Conservation (phyloP, 2,113 vertebrate genomes). For the Chroicocephalus ridibundus region DNA sequence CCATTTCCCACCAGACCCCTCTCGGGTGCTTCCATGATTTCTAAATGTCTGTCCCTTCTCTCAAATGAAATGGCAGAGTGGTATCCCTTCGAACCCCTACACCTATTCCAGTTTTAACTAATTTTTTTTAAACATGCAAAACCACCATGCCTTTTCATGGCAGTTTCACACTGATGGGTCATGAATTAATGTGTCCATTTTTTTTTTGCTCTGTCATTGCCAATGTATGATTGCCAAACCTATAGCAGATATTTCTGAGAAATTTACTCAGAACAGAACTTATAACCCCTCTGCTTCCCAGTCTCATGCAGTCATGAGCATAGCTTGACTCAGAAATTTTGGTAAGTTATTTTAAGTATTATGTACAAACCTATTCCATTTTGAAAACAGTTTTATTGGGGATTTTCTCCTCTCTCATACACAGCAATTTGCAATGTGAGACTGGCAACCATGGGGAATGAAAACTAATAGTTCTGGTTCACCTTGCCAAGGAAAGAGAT, state of each 20-base stretch:
- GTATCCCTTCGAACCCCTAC: neutral
- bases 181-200: rapidly evolving
- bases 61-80: too few species aligned
- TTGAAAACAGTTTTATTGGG: neutral
- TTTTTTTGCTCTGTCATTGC: neutral
- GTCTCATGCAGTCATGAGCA: neutral
- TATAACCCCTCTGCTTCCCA: neutral
- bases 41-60: too few species aligned
- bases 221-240: neutral
- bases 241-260: neutral
- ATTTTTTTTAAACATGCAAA: neutral
- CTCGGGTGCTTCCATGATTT: too few species aligned
- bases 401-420: neutral
- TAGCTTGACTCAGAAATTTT: neutral
- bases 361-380: neutral
- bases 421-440: neutral
- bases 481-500: neutral
- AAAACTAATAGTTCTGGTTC: neutral
- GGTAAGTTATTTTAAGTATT: neutral
- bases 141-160: neutral
- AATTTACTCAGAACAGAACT: neutral
- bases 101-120: neutral
- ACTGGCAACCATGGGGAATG: neutral
- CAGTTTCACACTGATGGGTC: neutral
- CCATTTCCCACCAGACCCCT: too few species aligned